Base-by-base conservation (phyloP, 2,113 vertebrate species). In the Oreotrochilus melanogaster region DNA sequence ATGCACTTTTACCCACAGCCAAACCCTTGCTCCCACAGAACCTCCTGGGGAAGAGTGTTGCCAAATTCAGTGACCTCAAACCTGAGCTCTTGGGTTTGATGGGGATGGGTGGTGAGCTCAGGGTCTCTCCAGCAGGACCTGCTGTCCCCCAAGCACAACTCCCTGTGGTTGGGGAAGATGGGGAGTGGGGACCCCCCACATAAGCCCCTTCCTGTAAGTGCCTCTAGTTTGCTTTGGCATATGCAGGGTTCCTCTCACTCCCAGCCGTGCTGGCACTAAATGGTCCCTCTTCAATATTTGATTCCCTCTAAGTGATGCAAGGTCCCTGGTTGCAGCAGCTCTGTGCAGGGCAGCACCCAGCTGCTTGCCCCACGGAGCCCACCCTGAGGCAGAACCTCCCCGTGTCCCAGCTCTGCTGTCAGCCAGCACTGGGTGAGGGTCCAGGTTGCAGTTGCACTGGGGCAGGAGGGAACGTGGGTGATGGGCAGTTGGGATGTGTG, bases 41-140 rank as follows among this genome's bases (percentile, higher is more conserved):
- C 23, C 15, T 73, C 43, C 54, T 11, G 5, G 16, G 11, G 30
- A 35, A 16, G 9, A 27, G 10, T 33, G 92, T 83, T 80, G 18
- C 28, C 6, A 1, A 17, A 11, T 30, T 22, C 7, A 2, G 50
- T 31, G 53, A 47, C 50, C 27, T 18, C n/a, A 64, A 42, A n/a
- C 6, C 5, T 0, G 0, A 16, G 64, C 1, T 0, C 14, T 6
- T 0, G 2, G 27, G 2, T 2, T 17, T 0, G 0, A 8, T 2
- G 1, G 45, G 60, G 22, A 14, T 14, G 7, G n/a, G 72, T 15
- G 21, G 13, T 1, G 4, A 17, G 7, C 61, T 89, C n/a, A 27
- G 53, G 28, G 78, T 57, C 17, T 82, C 47, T 62, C 48, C 53
- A 4, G 0, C 65, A 71, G 58, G 48, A 56, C 7, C 31, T 31